These are phyloP conservation scores for Drosophila mojavensis DNA, from an alignment of 1,140 invertebrate species.

Conservation along the genomic window DNA sequence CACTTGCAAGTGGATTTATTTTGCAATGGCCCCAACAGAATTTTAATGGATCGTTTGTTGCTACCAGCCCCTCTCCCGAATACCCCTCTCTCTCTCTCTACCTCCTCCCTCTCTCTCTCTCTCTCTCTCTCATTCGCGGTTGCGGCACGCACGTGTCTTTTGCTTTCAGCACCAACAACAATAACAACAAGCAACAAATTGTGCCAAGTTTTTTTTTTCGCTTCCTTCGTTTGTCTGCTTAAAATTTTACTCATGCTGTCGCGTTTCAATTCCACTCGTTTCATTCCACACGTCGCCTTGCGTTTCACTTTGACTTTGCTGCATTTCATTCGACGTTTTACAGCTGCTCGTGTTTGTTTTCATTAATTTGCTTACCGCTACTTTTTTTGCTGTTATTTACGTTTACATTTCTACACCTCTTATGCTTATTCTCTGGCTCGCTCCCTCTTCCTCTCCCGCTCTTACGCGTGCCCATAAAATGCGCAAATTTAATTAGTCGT, in stretches of 20 bases:
- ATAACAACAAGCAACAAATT: conserved; percentile 41
- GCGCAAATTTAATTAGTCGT: conserved; percentile 78
- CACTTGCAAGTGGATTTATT: conserved; percentile 82
- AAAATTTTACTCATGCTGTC: conserved; percentile 75
- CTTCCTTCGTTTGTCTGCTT: conserved; percentile 55
- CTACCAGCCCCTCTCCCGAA: conserved; percentile 4
- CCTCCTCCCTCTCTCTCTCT: conserved; percentile 1
- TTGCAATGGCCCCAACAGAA: conserved; percentile 77
- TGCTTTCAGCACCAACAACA: conserved; percentile 28
- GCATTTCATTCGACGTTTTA: conserved; percentile 40
- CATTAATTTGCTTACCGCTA: conserved; percentile 58
- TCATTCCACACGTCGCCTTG: neutral
- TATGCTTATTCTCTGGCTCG: no score
- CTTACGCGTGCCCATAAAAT: conserved; percentile 61
- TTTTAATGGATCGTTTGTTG: conserved; percentile 66
- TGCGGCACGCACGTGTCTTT: conserved; percentile 58
- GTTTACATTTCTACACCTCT: conserved; percentile 58
- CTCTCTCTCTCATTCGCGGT: neutral
- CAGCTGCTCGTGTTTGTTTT: conserved; percentile 75
- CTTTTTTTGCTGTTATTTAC: conserved; percentile 50
- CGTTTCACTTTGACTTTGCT: neutral
- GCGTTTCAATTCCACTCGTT: conserved; percentile 26
- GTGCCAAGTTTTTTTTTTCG: conserved; percentile 46
- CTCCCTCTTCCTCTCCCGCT: neutral
- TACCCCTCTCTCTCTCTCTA: conserved; percentile 2